Evolutionary conservation across 2,113 vertebrate genomes (phyloP).

Genomic region (Notothenia rossii): DNA sequence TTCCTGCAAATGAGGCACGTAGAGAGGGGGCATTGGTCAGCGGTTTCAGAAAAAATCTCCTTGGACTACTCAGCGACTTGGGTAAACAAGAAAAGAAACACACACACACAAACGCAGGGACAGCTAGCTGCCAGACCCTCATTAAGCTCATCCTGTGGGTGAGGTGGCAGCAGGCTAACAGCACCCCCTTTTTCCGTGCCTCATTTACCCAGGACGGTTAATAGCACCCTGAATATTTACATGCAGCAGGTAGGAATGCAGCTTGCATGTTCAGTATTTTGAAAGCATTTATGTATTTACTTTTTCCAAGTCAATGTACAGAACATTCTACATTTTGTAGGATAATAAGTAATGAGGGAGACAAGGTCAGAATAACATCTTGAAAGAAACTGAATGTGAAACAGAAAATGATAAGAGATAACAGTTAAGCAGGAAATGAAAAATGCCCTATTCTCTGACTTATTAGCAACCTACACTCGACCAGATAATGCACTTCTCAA

Average conservation of each 20-base stretch:
- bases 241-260: slow-evolving; percentile 3
- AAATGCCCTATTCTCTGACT: slow-evolving; percentile 1
- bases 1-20: slow-evolving; percentile 57
- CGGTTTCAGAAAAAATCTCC: slow-evolving; percentile 44
- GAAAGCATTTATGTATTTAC: not conserved
- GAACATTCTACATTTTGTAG: not conserved
- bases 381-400: not conserved
- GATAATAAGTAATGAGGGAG: not conserved
- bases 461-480: not conserved
- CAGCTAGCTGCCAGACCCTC: slow-evolving; percentile 40
- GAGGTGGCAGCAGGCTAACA: slow-evolving; percentile 28
- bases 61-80: slow-evolving; percentile 3
- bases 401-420: not conserved
- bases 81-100: slow-evolving; percentile 47
- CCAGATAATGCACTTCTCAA: slow-evolving; percentile 25
- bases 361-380: not conserved
- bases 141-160: slow-evolving; percentile 57
- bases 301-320: not conserved
- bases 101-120: slow-evolving; percentile 29
- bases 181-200: slow-evolving; percentile 39
- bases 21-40: slow-evolving; percentile 19
- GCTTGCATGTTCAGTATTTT: slow-evolving; percentile 22
- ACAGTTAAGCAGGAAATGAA: not conserved
- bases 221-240: slow-evolving; percentile 56
- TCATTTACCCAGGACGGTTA: slow-evolving; percentile 56